phyloP scores from a whole-genome alignment of 1,140 invertebrate genomes.

The Patella vulgata region DNA sequence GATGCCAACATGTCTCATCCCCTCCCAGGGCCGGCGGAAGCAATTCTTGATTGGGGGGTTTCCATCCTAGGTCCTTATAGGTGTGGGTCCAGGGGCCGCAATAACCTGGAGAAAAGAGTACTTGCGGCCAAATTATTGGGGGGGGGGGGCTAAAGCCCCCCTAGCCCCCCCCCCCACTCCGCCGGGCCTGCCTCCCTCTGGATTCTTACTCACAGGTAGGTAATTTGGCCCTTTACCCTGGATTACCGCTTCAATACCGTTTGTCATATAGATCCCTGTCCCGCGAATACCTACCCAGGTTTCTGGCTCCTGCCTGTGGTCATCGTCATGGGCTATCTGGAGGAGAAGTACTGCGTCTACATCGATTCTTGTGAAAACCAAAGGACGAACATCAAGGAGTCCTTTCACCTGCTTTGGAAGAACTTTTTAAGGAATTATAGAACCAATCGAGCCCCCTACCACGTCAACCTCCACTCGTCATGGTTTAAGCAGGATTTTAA shows the following conservation, averaged over 20 bases:
- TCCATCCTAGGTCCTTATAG: too few relatives aligned
- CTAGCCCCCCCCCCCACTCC: too few relatives aligned
- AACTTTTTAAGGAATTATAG: constrained; percentile 52
- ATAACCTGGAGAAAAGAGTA: too few relatives aligned
- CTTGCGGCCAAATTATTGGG: too few relatives aligned
- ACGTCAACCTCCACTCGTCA: constrained; percentile 48
- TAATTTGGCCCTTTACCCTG: constrained; percentile 48
- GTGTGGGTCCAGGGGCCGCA: too few relatives aligned
- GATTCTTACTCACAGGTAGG: too few relatives aligned
- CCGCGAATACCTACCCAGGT: constrained; percentile 33
- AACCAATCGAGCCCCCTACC: constrained; percentile 45
- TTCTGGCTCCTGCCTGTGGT: constrained; percentile 56
- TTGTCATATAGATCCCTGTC: constrained; percentile 52
- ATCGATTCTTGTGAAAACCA: constrained; percentile 41
- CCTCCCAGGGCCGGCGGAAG: constrained; percentile 18
- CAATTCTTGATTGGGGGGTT: too few relatives aligned
- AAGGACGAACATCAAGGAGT: constrained; percentile 35
- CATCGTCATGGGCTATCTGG: constrained; percentile 40
- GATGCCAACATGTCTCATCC: constrained; percentile 48
- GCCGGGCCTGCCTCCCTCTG: constrained; percentile 16
- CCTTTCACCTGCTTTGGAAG: constrained; percentile 43
- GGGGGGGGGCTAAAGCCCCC: too few relatives aligned
- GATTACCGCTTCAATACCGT: constrained; percentile 45
- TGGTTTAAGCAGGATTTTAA: constrained; percentile 48
- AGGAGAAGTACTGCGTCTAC: constrained; percentile 44